These are phyloP conservation scores for Pandemis cinnamomeana DNA, from an alignment of 2,888 invertebrate species.

Conservation along the genomic window DNA sequence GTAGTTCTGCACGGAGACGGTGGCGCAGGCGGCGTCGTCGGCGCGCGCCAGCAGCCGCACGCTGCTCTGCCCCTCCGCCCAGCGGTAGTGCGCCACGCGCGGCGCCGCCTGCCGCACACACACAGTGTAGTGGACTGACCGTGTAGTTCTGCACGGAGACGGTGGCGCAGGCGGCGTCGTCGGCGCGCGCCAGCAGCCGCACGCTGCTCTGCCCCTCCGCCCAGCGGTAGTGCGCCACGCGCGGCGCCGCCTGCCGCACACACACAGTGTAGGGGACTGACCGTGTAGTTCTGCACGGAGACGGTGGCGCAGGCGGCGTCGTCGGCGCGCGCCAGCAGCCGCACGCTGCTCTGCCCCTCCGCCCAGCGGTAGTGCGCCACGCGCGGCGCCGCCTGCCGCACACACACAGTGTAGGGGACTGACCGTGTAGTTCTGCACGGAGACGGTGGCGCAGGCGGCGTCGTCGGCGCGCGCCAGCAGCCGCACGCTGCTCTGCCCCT, in stretches of 20 bases:
- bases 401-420: conserved; percentile 6
- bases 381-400: conserved; percentile 64
- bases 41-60: conserved; percentile 68
- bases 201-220: conserved; percentile 58
- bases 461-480: conserved; percentile 64
- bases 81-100: conserved; percentile 62
- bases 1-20: conserved; percentile 68
- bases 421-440: conserved; percentile 71
- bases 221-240: conserved; percentile 64
- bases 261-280: conserved; percentile 44
- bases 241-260: conserved; percentile 66
- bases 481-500: conserved; percentile 62
- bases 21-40: conserved; percentile 68
- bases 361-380: conserved; percentile 63
- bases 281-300: conserved; percentile 69
- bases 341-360: conserved; percentile 61
- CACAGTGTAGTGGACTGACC: conserved; percentile 49
- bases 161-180: conserved; percentile 69
- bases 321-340: conserved; percentile 62
- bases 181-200: conserved; percentile 64
- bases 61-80: conserved; percentile 56
- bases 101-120: conserved; percentile 68
- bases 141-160: conserved; percentile 68
- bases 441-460: conserved; percentile 69
- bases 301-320: conserved; percentile 71